Evolutionary conservation across 1,140 invertebrate species (phyloP).

Genomic region (Stegodyphus dumicola): DNA sequence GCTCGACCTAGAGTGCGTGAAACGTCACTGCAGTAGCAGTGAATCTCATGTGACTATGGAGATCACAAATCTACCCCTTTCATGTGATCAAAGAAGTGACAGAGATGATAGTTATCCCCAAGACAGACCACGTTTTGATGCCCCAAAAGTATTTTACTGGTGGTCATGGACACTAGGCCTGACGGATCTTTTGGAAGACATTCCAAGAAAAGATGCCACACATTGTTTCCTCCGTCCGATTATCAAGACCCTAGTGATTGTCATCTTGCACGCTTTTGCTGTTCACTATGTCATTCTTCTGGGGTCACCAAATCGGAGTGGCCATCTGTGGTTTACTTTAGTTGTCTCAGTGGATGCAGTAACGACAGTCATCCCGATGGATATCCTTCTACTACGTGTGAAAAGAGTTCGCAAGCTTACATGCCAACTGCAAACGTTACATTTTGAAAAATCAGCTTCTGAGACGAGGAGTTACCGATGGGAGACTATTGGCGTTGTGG

Average conservation of each 20-base stretch:
- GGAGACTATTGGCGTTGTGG: constrained; percentile 46
- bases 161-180: constrained; percentile 57
- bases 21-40: constrained; percentile 53
- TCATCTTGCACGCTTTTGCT: constrained; percentile 50
- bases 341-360: constrained; percentile 59
- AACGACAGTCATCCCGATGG: constrained; percentile 57
- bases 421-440: constrained; percentile 44
- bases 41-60: constrained; percentile 58
- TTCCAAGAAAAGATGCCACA: constrained; percentile 25
- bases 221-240: constrained; percentile 51
- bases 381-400: constrained; percentile 46
- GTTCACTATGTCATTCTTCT: constrained; percentile 56
- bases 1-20: constrained; percentile 54
- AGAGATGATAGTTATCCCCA: constrained; percentile 5
- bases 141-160: constrained; percentile 51
- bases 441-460: constrained; percentile 42
- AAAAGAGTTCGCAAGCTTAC: constrained; percentile 46
- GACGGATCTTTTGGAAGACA: constrained; percentile 43
- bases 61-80: constrained; percentile 45
- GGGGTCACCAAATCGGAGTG: constrained; percentile 44
- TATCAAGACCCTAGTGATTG: constrained; percentile 37
- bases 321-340: constrained; percentile 55
- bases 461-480: constrained; percentile 50
- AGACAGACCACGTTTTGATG: constrained; percentile 30
- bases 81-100: constrained; percentile 43